A percentile compares a stretch with the other conserved stretches of the same genome.
Conservation (phyloP, 2,888 invertebrate species). For the Oligia strigilis region DNA sequence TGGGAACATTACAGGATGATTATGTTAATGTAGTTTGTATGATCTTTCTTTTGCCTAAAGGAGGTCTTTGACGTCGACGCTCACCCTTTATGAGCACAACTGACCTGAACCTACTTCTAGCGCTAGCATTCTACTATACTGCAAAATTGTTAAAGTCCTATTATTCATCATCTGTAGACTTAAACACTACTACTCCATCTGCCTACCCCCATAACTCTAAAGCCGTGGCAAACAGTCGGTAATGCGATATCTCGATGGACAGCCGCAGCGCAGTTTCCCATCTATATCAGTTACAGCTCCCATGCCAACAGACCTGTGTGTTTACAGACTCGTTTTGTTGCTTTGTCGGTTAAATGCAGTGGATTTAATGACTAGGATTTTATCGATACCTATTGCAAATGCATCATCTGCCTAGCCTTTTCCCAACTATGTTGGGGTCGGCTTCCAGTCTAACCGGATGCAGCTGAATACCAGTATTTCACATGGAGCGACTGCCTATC, state of each 20-base stretch:
- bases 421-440: no score
- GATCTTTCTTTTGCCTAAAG: not conserved
- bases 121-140: not conserved
- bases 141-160: not conserved
- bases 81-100: not conserved
- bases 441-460: no score
- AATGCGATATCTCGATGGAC: constrained; percentile 52
- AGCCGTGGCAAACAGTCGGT: constrained; percentile 31
- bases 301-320: constrained; percentile 45
- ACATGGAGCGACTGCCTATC: no score
- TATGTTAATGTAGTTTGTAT: not conserved
- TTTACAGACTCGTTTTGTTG: constrained; percentile 49
- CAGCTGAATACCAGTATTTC: no score
- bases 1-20: not conserved
- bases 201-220: constrained; percentile 10
- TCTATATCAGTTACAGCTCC: constrained; percentile 67
- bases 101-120: not conserved
- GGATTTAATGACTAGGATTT: not conserved
- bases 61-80: not conserved
- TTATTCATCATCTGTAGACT: not conserved
- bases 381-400: not conserved
- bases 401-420: no score
- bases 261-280: constrained; percentile 66
- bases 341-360: constrained; percentile 19
- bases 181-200: not conserved